Base-by-base conservation (phyloP, 2,888 invertebrate genomes). In the Tenthredo mesomela region DNA sequence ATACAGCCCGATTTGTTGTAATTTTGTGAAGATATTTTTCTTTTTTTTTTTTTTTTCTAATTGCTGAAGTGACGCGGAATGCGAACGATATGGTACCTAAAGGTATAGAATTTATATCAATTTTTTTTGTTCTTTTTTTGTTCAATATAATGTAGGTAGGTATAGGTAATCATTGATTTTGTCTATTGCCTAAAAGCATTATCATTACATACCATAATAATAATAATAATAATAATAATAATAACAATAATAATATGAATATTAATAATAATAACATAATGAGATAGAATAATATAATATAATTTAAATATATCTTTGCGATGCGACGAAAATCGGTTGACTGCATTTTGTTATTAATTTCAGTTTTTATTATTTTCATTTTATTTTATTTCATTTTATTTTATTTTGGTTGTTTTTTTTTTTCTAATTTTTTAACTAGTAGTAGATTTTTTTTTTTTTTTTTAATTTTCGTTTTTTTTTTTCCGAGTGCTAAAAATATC, bases 401-500 rank as follows among this genome's bases (percentile, higher is more conserved):
- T 29, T 12, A 33, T 33, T 37, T 37, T 37, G 33, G n/a, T 54
- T n/a, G 40, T n/a, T 40, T 12, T 29, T 70, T 33, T 70, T 33
- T 70, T 70, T 37, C 9, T 67, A 61, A 21, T 33, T 40, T n/a
- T 40, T 1, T n/a, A 40, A 71, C 33, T n/a, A 15, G 1, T 29
- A 29, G 37, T 71, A 40, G n/a, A 71, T 67, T 33, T 67, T 67
- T 67, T 33, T 67, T 33, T 15, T 67, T 67, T 67, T 29, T 67
- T 0, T 29, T 67, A 33, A 33, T 37, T 37, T 37, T 40, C 2
- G 43, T 73, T 40, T 70, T 37, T 33, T 70, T 33, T 70, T 37
- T 37, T 70, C 9, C 5, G 25, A 75, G 47, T 21, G 73, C 73
- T 75, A 25, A 75, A 47, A 75, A 75, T 43, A 75, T 75, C 73